A percentile compares a stretch with the other conserved stretches of the same genome.
Evolutionary conservation across 2,113 vertebrate genomes (phyloP).

Genomic region (Okapia johnstoni): DNA sequence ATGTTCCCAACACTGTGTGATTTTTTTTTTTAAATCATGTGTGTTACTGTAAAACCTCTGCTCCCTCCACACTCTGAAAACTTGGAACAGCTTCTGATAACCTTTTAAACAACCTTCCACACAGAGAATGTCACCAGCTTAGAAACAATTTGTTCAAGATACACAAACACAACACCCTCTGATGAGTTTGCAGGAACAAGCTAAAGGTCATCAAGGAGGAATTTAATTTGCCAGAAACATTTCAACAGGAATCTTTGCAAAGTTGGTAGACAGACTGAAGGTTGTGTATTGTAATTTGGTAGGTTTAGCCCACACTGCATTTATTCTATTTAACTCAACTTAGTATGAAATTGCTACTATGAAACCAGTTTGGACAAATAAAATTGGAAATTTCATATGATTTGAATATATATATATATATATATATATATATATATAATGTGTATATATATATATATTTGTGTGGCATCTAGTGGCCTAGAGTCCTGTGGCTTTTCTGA

Average conservation of each 20-base stretch:
- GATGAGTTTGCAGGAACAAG: neutral
- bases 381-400: neutral
- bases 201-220: neutral
- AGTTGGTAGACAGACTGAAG: neutral
- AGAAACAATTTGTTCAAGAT: neutral
- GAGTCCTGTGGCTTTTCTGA: neutral
- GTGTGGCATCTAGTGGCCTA: neutral
- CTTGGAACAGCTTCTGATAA: neutral
- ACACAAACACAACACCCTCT: neutral
- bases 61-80: neutral
- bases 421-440: too few species aligned
- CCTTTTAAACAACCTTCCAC: slow-evolving; percentile 11
- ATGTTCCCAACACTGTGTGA: neutral
- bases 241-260: neutral
- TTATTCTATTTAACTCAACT: neutral
- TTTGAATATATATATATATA: neutral
- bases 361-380: neutral
- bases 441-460: neutral
- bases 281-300: neutral
- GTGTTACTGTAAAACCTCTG: neutral
- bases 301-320: neutral
- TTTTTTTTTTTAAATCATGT: neutral
- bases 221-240: neutral
- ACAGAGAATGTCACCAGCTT: neutral
- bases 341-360: neutral